These are phyloP conservation scores for Monopis laevigella DNA, from an alignment of 2,888 invertebrate genomes.

Conservation along the genomic window DNA sequence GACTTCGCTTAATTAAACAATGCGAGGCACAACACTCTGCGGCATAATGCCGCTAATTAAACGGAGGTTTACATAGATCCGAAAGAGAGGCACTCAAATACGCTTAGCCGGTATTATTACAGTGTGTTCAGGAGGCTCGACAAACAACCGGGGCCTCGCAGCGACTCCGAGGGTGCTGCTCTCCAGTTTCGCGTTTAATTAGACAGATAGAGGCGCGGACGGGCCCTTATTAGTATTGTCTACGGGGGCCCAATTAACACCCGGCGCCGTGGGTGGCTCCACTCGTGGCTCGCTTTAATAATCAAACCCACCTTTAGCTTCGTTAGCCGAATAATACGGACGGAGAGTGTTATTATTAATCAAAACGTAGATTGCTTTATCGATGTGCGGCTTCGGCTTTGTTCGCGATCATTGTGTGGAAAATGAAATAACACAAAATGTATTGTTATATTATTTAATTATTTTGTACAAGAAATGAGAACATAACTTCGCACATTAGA, in stretches of 20 bases:
- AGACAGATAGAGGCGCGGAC: slow-evolving; percentile 67
- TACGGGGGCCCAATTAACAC: slow-evolving; percentile 68
- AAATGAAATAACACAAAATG: no score
- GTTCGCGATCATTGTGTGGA: no score
- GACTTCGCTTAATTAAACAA: slow-evolving; percentile 65
- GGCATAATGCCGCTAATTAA: slow-evolving; percentile 66
- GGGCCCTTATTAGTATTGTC: slow-evolving; percentile 68
- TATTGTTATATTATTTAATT: no score
- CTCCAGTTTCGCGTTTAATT: slow-evolving; percentile 68
- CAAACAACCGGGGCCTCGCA: slow-evolving; percentile 13
- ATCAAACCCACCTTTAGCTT: slow-evolving; percentile 62
- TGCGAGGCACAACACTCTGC: slow-evolving; percentile 59
- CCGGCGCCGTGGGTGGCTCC: slow-evolving; percentile 51
- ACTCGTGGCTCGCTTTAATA: slow-evolving; percentile 58
- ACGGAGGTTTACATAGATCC: slow-evolving; percentile 64
- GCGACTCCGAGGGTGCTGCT: slow-evolving; percentile 50
- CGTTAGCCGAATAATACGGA: slow-evolving; percentile 54
- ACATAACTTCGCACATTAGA: no score
- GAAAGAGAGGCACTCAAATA: slow-evolving; percentile 66
- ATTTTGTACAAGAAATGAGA: no score
- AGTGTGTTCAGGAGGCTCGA: slow-evolving; percentile 22
- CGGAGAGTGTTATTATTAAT: no score
- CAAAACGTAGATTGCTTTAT: no score
- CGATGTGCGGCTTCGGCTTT: no score
- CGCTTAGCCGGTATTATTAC: slow-evolving; percentile 67